Evolutionary conservation across 2,888 invertebrate species (phyloP), one percentile per base, ranked within the genome.

Genomic region (Drosophila melanosoma): DNA sequence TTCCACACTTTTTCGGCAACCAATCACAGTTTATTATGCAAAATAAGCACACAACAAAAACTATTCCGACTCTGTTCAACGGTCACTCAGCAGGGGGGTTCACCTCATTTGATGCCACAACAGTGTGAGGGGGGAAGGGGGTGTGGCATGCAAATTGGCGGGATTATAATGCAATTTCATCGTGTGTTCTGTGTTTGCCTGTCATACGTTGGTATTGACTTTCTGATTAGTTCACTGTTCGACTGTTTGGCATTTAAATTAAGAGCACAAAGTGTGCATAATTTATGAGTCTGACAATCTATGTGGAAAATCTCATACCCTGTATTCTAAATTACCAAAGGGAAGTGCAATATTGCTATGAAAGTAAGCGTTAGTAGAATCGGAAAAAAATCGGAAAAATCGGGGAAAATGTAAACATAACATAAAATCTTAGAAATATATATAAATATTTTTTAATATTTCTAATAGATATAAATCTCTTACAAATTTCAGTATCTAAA

Each of bases 1-100:
- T 17, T 36, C 57, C 40, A 36, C 68, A 54, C 69, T 52, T 58
- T 69, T 75, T 66, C 51, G 64, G 67, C 70, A 53, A 59, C 60
- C 74, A 89, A 87, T 87, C 79, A 71, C 74, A 87, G 82, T 83
- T 73, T 74, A 82, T 85, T 85, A 89, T 89, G 84, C 77, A 81
- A 82, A 89, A 84, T 73, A 79, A 81, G 77, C 88, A 79, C 72
- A 81, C 69, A 51, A 29, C 26, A 52, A 17, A 40, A 57, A 72
- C 60, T 58, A 54, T 38, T 40, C 53, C 26, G 5, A 36, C 20
- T 5, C 5, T 2, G 48, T 48, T 67, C 15, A 48, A 36, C 29
- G 29, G 3, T 23, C n/a, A 54, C n/a, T 67, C 36, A 20, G 36
- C 15, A 2, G 12, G 32, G 32, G 36, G 67, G n/a, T 12, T n/a